Evolutionary conservation across 2,113 vertebrate species (phyloP).

Genomic region (Elephantulus edwardii): DNA sequence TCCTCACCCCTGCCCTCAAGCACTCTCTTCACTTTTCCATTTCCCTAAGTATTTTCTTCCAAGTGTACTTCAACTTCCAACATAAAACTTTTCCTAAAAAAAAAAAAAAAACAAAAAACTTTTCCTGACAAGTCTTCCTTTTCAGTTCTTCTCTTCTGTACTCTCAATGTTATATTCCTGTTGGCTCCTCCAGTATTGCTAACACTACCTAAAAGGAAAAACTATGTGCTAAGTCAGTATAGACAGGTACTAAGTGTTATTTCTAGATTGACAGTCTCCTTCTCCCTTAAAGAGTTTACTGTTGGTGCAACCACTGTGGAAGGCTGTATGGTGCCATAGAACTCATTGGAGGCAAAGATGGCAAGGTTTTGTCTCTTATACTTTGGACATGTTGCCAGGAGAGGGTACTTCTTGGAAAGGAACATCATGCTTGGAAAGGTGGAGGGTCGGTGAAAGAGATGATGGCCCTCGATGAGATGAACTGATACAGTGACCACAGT

Average conservation of each 20-base stretch:
- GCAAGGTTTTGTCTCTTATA: no score
- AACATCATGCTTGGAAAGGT: no score
- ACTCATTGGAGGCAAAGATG: no score
- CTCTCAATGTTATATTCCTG: neutral
- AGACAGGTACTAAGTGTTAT: neutral
- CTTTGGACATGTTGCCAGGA: no score
- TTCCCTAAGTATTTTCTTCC: neutral
- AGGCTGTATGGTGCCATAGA: no score
- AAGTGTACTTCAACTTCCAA: neutral
- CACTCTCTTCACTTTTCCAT: neutral
- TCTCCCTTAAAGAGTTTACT: neutral
- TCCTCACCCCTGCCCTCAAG: neutral
- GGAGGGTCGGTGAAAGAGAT: no score
- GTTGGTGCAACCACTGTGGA: no score
- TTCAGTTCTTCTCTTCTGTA: neutral
- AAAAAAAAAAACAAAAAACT: no score
- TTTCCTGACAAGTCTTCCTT: slow-evolving; percentile 8
- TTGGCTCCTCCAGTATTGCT: neutral
- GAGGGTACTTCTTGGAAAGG: no score
- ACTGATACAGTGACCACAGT: no score
- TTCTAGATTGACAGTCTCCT: neutral
- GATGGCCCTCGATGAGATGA: no score
- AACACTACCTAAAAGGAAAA: neutral
- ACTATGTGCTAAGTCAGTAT: neutral
- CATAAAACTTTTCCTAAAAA: no score